Evolutionary conservation across 2,113 vertebrate genomes (phyloP).

Genomic region (Lampris incognitus): DNA sequence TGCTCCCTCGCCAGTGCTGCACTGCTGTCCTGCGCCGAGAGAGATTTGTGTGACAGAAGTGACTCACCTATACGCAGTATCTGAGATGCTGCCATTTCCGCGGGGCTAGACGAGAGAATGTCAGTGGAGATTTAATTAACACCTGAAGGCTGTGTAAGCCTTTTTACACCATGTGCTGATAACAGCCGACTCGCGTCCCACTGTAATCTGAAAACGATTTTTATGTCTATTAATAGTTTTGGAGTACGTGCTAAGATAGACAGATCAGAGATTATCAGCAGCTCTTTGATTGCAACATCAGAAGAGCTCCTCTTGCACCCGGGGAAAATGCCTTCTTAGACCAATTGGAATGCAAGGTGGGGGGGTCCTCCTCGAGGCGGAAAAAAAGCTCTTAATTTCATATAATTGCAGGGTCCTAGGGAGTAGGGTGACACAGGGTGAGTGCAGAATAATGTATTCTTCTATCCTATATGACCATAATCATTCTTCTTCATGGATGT

Average conservation of each 20-base stretch:
- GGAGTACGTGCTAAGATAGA: slow-evolving; percentile 56
- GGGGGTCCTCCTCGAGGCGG: slow-evolving; percentile 38
- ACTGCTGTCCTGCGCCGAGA: slow-evolving; percentile 45
- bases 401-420: slow-evolving; percentile 53
- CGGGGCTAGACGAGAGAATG: slow-evolving; percentile 63
- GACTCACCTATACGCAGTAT: slow-evolving; percentile 55
- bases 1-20: slow-evolving; percentile 23
- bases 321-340: slow-evolving; percentile 47
- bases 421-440: slow-evolving; percentile 45
- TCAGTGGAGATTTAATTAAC: slow-evolving; percentile 77
- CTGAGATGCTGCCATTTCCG: slow-evolving; percentile 60
- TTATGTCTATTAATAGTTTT: slow-evolving; percentile 72
- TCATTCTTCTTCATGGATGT: neutral
- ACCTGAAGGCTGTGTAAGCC: slow-evolving; percentile 71
- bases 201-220: slow-evolving; percentile 59
- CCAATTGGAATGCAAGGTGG: slow-evolving; percentile 3
- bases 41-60: slow-evolving; percentile 65
- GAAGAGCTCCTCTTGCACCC: slow-evolving; percentile 49
- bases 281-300: slow-evolving; percentile 73
- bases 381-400: slow-evolving; percentile 57
- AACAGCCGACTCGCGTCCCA: slow-evolving; percentile 61
- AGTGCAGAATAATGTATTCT: slow-evolving; percentile 37
- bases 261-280: slow-evolving; percentile 67
- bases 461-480: neutral
- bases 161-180: slow-evolving; percentile 57